A percentile compares a stretch with the other conserved stretches of the same genome.
These are phyloP conservation scores for Drosophila tristis DNA, from an alignment of 1,140 invertebrate species.

Conservation along the genomic window DNA sequence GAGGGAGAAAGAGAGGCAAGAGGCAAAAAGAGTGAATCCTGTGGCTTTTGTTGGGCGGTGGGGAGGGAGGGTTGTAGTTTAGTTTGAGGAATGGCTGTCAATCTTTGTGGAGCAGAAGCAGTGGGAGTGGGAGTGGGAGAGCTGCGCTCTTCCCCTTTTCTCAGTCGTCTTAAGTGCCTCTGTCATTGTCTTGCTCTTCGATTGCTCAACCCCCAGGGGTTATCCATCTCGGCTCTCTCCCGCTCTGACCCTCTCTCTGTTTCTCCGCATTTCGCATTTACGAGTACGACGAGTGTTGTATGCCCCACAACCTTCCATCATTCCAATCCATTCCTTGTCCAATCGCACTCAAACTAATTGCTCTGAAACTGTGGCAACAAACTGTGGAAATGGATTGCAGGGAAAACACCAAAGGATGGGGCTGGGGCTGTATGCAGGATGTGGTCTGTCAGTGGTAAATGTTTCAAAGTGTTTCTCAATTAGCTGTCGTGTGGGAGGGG, in stretches of 20 bases:
- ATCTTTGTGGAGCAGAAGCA: not conserved
- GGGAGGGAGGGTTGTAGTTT: not conserved
- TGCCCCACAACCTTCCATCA: slow-evolving; percentile 21
- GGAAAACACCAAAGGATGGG: slow-evolving; percentile 3
- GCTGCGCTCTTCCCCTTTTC: not conserved
- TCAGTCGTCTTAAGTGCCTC: slow-evolving; percentile 43
- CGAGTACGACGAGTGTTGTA: no score
- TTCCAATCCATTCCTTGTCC: slow-evolving; percentile 8
- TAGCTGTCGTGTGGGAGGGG: not conserved
- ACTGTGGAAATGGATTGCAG: slow-evolving; percentile 1
- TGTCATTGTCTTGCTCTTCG: slow-evolving; percentile 51
- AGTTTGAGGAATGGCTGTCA: slow-evolving; percentile 2
- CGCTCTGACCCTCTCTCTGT: no score
- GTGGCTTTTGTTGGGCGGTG: slow-evolving; percentile 5
- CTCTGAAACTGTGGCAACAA: slow-evolving; percentile 17
- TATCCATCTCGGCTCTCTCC: slow-evolving; percentile 13
- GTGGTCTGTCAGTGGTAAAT: slow-evolving; percentile 27
- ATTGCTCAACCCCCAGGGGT: slow-evolving; percentile 42
- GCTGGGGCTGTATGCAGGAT: not conserved
- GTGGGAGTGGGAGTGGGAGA: not conserved
- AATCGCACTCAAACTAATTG: slow-evolving; percentile 57
- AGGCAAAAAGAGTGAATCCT: slow-evolving; percentile 3
- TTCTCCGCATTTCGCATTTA: no score
- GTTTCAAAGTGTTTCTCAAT: slow-evolving; percentile 41
- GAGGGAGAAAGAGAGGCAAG: not conserved